Percentiles rank a stretch among this genome's conserved stretches.
Evolutionary conservation across 2,797 vertebrate species (phyloP).

Genomic region (Brotula barbata): DNA sequence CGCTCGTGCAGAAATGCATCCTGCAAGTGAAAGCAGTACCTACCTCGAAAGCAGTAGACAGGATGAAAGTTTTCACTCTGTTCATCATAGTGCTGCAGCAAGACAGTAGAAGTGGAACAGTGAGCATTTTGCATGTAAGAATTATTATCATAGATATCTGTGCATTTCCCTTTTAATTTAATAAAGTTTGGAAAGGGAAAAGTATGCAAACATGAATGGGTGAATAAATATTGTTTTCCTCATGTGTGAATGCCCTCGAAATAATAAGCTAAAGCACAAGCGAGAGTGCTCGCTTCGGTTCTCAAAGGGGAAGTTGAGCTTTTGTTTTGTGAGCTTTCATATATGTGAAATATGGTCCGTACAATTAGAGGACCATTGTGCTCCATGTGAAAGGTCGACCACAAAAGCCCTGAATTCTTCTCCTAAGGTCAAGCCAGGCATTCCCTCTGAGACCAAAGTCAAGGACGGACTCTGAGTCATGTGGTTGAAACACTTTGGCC

Average conservation of each 20-base stretch:
- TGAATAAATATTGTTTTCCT: too few species aligned
- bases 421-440: slow-evolving; percentile 67
- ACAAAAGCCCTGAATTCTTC: slow-evolving; percentile 66
- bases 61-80: neutral
- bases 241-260: slow-evolving; percentile 2
- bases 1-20: too few species aligned
- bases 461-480: slow-evolving; percentile 64
- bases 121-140: too few species aligned
- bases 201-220: neutral
- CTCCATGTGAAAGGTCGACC: slow-evolving; percentile 61
- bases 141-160: too few species aligned
- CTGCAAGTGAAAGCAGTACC: too few species aligned
- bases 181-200: neutral
- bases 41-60: too few species aligned
- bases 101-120: neutral
- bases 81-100: neutral
- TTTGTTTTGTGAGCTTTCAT: slow-evolving; percentile 47
- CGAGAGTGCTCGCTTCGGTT: slow-evolving; percentile 25
- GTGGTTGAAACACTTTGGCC: slow-evolving; percentile 72
- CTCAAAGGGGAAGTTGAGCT: slow-evolving; percentile 14
- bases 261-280: slow-evolving; percentile 5
- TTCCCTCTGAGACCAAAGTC: slow-evolving; percentile 67
- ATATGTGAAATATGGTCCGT: slow-evolving; percentile 50
- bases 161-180: too few species aligned
- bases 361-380: slow-evolving; percentile 68